Evolutionary conservation across 2,113 vertebrate species (phyloP), one percentile per base, ranked within the genome.

Genomic region (Perca schrenkii): DNA sequence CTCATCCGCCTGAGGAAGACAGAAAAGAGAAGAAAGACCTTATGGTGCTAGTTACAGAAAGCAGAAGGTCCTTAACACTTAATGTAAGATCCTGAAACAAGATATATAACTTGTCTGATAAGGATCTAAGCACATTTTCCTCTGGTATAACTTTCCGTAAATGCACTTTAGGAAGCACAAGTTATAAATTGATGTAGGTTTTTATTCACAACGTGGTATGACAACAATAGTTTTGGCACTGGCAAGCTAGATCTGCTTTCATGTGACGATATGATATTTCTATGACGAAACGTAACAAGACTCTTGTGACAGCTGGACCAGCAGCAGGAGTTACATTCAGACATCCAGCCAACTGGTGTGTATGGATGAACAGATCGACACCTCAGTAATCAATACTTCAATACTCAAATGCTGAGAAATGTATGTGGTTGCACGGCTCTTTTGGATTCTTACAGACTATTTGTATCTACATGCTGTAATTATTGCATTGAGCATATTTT

Each of bases 1-100:
- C 85, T 87, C 93, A 36, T 92, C 87, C 6, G 93, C 94, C 96
- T 97, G 34, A 40, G 52, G 58, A 13, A 63, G 57, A 85, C 74
- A 78, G 66, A 84, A 40, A 77, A 71, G 1, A 77, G 21, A 8
- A 46, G 49, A 21, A 13, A 19, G 10, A 72, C 11, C 50, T 8
- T 1, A 22, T 28, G 22, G 22, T 69, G 22, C 25, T 71, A 67
- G 25, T 34, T 36, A 40, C 19, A 10, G 12, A n/a, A 14, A 62
- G 19, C 8, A 58, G 28, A 36, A 28, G 25, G 16, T 61, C 4
- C 2, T 40, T 36, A 16, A 52, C 19, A 34, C 19, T 67, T 28
- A 49, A 25, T 49, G 40, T 25, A n/a, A n/a, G 34, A n/a, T 13
- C 14, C 61, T 25, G n/a, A 28, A 66, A 47, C n/a, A 64, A 21